Conservation (phyloP, 2,888 invertebrate genomes). For the Aphodius granarius region DNA sequence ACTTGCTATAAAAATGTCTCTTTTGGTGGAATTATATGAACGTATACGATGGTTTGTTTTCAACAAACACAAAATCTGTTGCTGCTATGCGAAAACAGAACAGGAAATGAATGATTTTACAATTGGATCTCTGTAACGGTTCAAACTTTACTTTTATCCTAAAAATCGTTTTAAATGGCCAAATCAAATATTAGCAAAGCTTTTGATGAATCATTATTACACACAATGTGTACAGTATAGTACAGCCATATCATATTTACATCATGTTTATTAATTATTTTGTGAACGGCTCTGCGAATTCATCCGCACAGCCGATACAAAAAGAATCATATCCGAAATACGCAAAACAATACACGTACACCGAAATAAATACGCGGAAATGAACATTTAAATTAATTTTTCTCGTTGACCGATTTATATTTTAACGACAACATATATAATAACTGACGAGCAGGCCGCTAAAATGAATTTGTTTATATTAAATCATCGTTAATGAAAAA, state of each 20-base stretch:
- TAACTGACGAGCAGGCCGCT: not conserved
- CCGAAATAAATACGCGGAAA: not conserved
- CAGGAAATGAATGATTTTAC: not conserved
- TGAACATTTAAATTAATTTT: not conserved
- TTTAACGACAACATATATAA: not conserved
- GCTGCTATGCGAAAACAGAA: too few species aligned
- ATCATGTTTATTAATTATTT: not conserved
- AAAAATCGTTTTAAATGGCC: not conserved
- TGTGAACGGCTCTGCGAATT: not conserved
- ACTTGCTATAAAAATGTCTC: too few species aligned
- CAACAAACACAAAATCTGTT: not conserved
- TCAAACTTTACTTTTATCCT: not conserved
- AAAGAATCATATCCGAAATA: too few species aligned
- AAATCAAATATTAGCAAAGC: not conserved
- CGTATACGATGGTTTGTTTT: too few species aligned
- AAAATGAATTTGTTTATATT: not conserved
- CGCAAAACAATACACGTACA: too few species aligned
- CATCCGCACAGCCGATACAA: not conserved
- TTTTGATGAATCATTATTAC: not conserved
- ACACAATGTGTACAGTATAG: too few species aligned
- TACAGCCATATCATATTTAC: not conserved
- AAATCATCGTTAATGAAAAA: not conserved
- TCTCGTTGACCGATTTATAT: not conserved
- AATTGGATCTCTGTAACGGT: not conserved
- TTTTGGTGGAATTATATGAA: too few species aligned